Conservation (phyloP, 2,888 invertebrate genomes). For the Idaea biselata region DNA sequence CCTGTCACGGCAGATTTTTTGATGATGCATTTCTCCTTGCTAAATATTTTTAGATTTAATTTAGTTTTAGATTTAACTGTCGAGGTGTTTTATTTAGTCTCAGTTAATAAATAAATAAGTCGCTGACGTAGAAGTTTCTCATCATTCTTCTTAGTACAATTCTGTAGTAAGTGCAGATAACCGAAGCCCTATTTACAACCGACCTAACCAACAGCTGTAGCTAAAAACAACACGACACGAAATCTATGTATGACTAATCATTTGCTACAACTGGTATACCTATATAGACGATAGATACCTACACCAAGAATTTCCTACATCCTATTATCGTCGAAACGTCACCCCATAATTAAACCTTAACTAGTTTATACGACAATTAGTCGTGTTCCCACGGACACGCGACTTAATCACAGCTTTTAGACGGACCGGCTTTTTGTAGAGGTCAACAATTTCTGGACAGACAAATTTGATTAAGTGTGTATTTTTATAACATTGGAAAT, state of each 20-base stretch:
- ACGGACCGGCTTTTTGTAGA: background rate
- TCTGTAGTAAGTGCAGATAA: too few relatives aligned
- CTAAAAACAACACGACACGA: background rate
- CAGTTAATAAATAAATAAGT: too few relatives aligned
- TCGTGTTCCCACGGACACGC: slow-evolving; percentile 49
- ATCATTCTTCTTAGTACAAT: too few relatives aligned
- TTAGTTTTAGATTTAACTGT: too few relatives aligned
- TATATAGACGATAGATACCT: too few relatives aligned
- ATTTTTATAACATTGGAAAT: background rate
- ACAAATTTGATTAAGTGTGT: background rate
- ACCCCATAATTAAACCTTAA: slow-evolving; percentile 69
- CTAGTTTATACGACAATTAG: slow-evolving; percentile 53
- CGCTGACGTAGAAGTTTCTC: too few relatives aligned
- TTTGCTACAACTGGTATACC: background rate
- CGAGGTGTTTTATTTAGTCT: too few relatives aligned
- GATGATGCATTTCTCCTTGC: too few relatives aligned
- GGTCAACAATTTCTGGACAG: slow-evolving; percentile 19
- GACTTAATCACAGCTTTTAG: slow-evolving; percentile 44
- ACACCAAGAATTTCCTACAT: background rate
- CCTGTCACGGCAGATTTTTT: too few relatives aligned
- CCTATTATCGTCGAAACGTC: slow-evolving; percentile 28
- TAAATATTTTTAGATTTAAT: too few relatives aligned
- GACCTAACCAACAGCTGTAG: too few relatives aligned
- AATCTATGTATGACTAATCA: background rate
- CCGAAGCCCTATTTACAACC: too few relatives aligned